A percentile compares a stretch with the other conserved stretches of the same genome.
Conservation (phyloP, 1,140 invertebrate species). For the Chionoecetes opilio region DNA sequence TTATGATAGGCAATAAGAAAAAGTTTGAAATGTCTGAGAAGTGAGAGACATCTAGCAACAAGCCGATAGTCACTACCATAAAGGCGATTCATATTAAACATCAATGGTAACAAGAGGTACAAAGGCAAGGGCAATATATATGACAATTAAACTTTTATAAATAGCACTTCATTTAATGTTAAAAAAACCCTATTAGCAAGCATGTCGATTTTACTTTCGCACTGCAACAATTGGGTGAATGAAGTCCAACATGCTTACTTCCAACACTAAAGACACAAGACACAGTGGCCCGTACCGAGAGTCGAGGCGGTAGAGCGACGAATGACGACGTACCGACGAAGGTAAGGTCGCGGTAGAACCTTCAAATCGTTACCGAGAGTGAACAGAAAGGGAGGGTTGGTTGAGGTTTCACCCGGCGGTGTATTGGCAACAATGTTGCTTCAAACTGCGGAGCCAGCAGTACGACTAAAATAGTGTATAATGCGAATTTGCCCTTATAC, state of each 20-base stretch:
- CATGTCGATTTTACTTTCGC: slow-evolving; percentile 70
- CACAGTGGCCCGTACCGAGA: too few relatives aligned
- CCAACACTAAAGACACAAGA: slow-evolving; percentile 78
- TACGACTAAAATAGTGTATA: too few relatives aligned
- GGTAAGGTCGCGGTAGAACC: too few relatives aligned
- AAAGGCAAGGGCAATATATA: slow-evolving; percentile 76
- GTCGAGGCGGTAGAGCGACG: too few relatives aligned
- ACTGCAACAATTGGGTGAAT: slow-evolving; percentile 43
- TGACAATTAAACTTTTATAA: slow-evolving; percentile 74
- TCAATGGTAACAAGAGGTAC: slow-evolving; percentile 76
- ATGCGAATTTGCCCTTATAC: too few relatives aligned
- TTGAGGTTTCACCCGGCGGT: too few relatives aligned
- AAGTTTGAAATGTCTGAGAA: slow-evolving; percentile 10
- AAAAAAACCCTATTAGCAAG: slow-evolving; percentile 77
- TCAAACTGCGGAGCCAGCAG: too few relatives aligned
- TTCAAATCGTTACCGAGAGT: too few relatives aligned
- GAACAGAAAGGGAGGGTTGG: too few relatives aligned
- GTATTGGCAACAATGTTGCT: too few relatives aligned
- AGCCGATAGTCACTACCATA: slow-evolving; percentile 73
- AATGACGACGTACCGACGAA: too few relatives aligned
- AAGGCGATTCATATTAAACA: slow-evolving; percentile 73
- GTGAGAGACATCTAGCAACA: slow-evolving; percentile 67
- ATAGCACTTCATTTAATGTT: slow-evolving; percentile 72
- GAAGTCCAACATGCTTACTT: slow-evolving; percentile 73
- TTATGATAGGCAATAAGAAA: neutral